Evolutionary conservation across 2,797 vertebrate species (phyloP).

Genomic region (Eidolon dupreanum): DNA sequence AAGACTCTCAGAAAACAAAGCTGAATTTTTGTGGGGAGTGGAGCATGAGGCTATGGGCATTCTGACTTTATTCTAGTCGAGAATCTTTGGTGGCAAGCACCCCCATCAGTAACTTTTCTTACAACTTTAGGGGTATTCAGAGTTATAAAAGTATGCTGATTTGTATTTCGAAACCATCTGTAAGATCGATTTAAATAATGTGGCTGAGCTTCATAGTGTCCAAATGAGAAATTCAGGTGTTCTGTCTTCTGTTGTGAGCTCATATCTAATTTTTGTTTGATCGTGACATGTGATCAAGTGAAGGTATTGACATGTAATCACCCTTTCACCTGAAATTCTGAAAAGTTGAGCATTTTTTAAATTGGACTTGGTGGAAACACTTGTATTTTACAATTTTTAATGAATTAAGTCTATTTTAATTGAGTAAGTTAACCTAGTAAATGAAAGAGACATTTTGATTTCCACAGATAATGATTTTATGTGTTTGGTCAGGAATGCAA

Average conservation of each 20-base stretch:
- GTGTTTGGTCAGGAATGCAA: not conserved
- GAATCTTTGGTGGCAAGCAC: not conserved
- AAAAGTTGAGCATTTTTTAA: conserved; percentile 1
- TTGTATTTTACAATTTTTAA: conserved; percentile 20
- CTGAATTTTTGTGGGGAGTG: not conserved
- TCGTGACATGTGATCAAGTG: not conserved
- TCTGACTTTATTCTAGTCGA: not conserved
- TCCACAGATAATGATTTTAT: not conserved
- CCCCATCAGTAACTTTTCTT: not conserved
- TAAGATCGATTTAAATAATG: conserved; percentile 4
- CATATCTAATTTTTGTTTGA: not conserved
- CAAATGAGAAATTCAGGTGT: not conserved
- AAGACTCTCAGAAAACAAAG: not conserved
- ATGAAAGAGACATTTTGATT: not conserved
- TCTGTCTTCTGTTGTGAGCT: not conserved
- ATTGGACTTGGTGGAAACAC: not conserved
- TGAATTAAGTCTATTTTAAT: not conserved
- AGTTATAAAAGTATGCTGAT: not conserved
- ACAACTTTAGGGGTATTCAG: too few relatives aligned
- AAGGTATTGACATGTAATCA: not conserved
- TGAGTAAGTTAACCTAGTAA: not conserved
- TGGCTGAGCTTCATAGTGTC: not conserved
- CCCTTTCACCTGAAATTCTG: not conserved
- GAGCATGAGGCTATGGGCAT: not conserved
- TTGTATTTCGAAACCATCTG: not conserved